phyloP scores from a whole-genome alignment of 2,797 vertebrate species.

The Heteromormyrus szaboi region DNA sequence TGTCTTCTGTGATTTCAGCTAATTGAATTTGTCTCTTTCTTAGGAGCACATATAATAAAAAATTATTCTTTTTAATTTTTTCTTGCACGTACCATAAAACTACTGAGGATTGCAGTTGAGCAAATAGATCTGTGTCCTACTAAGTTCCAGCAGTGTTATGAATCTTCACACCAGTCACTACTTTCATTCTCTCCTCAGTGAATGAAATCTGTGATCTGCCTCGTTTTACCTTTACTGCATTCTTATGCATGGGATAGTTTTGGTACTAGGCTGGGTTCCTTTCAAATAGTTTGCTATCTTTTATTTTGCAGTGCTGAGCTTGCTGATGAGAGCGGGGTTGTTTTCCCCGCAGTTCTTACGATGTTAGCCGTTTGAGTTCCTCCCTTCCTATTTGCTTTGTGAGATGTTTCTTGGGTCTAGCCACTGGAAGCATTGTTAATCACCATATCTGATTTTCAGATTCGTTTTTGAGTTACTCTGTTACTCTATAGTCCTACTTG shows the following conservation, averaged over 20 bases:
- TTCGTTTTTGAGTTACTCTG: neutral
- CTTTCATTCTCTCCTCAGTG: neutral
- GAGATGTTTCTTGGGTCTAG: neutral
- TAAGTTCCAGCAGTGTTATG: neutral
- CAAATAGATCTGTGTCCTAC: neutral
- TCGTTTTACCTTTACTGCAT: neutral
- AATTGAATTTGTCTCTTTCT: neutral
- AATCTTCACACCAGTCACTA: neutral
- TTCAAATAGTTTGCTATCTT: neutral
- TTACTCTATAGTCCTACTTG: neutral
- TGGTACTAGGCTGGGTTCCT: neutral
- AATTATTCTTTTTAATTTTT: neutral
- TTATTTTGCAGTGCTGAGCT: neutral
- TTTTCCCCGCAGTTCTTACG: neutral
- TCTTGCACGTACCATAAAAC: neutral
- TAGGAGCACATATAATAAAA: neutral
- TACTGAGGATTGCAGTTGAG: neutral
- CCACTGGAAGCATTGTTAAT: neutral
- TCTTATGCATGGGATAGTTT: too few species aligned
- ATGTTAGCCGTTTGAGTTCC: neutral
- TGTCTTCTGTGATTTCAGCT: constrained; percentile 29
- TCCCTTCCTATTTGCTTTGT: neutral
- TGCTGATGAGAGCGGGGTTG: neutral
- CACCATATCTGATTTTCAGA: neutral
- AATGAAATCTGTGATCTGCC: neutral